Evolutionary conservation across 1,140 invertebrate species (phyloP), one percentile per base, ranked within the genome.

Genomic region (Papilio dardanus): DNA sequence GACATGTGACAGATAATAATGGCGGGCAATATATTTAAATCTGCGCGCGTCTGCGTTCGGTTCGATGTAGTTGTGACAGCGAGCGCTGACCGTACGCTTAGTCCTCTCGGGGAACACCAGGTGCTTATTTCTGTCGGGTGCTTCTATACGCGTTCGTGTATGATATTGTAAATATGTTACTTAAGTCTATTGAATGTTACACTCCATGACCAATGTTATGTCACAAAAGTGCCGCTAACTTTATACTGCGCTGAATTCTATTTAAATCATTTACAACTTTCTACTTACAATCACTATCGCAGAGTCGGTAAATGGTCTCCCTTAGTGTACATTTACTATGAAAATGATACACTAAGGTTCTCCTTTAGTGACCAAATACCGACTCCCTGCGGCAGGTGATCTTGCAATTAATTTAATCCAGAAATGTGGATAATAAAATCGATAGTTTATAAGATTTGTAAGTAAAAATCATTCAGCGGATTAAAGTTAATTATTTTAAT

Each of bases 101-200:
- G 88, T 89, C 90, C 88, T 92, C 90, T 88, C 89, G 81, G 88
- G 85, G 87, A 93, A 90, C 88, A 87, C 81, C 91, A 92, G 90
- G 91, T 93, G 91, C 91, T 93, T 92, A 88, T 91, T 90, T 90
- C 86, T 91, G 88, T 93, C 88, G 86, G 91, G 91, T 93, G 91
- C 91, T 93, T 93, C 86, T 92, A 86, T 89, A 90, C 87, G 88
- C 86, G 86, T 91, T 86, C 79, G 89, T 90, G 87, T 91, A 90
- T 83, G 82, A 89, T 86, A 84, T 86, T 93, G 91, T 92, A 92
- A 89, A 93, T 93, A 93, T 88, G 85, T 90, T 82, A 87, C 80
- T 85, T 88, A 89, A 84, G 81, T 86, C 80, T 82, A 80, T 83
- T 85, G 71, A 82, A 86, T 79, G 79, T 86, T 86, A 81, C 83